These are phyloP conservation scores for Ferrisia virgata DNA, from an alignment of 2,888 invertebrate species.

Conservation along the genomic window DNA sequence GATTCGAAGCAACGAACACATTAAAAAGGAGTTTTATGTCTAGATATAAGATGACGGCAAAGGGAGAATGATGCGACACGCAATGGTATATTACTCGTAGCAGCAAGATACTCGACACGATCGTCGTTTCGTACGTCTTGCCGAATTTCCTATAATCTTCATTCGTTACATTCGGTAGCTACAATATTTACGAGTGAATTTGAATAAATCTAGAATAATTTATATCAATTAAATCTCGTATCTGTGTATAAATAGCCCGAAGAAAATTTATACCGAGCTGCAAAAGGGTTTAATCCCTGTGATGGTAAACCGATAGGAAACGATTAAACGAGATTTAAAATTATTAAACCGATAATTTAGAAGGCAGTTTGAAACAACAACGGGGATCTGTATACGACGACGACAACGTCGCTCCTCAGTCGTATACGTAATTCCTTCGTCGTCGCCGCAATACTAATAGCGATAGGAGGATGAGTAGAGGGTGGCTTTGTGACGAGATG, in stretches of 20 bases:
- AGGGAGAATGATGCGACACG: not conserved
- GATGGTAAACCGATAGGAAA: conserved; percentile 24
- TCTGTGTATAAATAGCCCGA: conserved; percentile 29
- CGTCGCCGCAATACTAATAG: not conserved
- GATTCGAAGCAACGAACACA: not conserved
- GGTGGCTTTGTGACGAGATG: not conserved
- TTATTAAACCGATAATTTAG: conserved; percentile 33
- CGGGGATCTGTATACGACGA: not conserved
- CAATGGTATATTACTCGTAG: not conserved
- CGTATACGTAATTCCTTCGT: not conserved
- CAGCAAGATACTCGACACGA: not conserved
- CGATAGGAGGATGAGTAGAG: not conserved
- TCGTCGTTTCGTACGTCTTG: not conserved
- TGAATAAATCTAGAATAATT: conserved; percentile 20
- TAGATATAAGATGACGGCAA: not conserved
- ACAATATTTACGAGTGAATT: not conserved
- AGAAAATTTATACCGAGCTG: conserved; percentile 27
- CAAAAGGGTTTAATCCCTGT: conserved; percentile 26
- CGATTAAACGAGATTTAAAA: conserved; percentile 32
- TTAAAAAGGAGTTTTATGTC: not conserved
- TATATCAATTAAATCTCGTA: conserved; percentile 32
- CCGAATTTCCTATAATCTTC: not conserved
- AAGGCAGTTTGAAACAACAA: conserved; percentile 25
- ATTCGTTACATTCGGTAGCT: not conserved
- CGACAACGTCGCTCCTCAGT: not conserved